phyloP scores from a whole-genome alignment of 2,797 vertebrate species.

The Orestias chungarensis region DNA sequence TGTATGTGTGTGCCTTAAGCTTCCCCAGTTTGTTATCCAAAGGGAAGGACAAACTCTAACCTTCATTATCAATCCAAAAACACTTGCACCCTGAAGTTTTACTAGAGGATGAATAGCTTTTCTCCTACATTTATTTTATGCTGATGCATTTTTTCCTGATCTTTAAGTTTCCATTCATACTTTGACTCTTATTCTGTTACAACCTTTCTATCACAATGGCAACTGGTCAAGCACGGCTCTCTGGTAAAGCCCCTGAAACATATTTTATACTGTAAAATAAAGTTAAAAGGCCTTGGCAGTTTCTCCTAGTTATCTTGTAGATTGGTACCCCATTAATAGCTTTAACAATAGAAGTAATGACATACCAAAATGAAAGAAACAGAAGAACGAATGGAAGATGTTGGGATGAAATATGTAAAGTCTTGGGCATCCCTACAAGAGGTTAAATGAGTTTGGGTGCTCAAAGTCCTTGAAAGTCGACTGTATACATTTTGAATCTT shows the following conservation, averaged over 20 bases:
- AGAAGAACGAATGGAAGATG: background rate
- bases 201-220: background rate
- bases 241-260: background rate
- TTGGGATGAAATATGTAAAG: background rate
- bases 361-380: background rate
- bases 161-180: background rate
- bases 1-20: background rate
- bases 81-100: constrained; percentile 43
- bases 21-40: constrained; percentile 38
- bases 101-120: constrained; percentile 52
- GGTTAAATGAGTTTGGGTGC: background rate
- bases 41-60: constrained; percentile 74
- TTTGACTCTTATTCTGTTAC: background rate
- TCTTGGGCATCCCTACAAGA: background rate
- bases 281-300: background rate
- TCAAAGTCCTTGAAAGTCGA: background rate
- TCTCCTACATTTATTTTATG: constrained; percentile 15
- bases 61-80: constrained; percentile 94
- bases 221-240: background rate
- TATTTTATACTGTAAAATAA: background rate
- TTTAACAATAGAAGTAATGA: background rate
- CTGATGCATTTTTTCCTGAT: constrained; percentile 1
- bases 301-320: background rate
- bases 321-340: background rate
- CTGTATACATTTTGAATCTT: background rate